A percentile compares a stretch with the other conserved stretches of the same genome.
Conservation (phyloP, 2,797 vertebrate species). For the Babyrousa celebensis region DNA sequence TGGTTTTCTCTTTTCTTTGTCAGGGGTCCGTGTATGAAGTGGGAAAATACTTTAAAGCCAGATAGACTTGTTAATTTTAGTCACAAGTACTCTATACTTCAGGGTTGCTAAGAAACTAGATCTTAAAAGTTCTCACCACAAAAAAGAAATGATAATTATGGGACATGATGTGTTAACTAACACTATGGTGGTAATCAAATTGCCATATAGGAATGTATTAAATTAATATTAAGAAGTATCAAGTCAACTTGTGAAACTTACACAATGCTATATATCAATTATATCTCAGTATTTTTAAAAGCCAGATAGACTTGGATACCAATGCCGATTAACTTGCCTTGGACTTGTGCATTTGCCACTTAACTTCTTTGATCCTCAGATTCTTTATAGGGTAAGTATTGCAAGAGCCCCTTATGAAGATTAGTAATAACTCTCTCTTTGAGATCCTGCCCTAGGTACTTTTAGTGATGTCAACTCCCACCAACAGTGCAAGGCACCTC, state of each 20-base stretch:
- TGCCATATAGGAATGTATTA: not conserved
- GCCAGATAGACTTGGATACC: not conserved
- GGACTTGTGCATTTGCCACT: not conserved
- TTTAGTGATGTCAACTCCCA: not conserved
- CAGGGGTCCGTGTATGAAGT: not conserved
- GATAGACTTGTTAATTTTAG: slow-evolving; percentile 1
- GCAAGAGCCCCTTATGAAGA: not conserved
- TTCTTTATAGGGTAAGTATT: not conserved
- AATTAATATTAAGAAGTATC: not conserved
- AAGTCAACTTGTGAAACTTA: not conserved
- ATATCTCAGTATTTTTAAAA: not conserved
- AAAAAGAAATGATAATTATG: slow-evolving; percentile 4
- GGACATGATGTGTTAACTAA: not conserved
- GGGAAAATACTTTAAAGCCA: slow-evolving; percentile 4
- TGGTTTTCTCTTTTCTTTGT: not conserved
- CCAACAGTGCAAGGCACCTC: not conserved
- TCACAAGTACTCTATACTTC: not conserved
- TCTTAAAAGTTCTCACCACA: not conserved
- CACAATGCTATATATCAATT: not conserved
- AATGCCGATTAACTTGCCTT: not conserved
- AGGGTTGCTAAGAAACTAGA: slow-evolving; percentile 37
- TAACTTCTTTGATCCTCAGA: not conserved
- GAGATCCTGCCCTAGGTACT: not conserved
- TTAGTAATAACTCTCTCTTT: not conserved
- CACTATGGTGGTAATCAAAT: not conserved